Base-by-base conservation (phyloP, 64 coral and sea anemone species). In the Trachythela sp. region DNA sequence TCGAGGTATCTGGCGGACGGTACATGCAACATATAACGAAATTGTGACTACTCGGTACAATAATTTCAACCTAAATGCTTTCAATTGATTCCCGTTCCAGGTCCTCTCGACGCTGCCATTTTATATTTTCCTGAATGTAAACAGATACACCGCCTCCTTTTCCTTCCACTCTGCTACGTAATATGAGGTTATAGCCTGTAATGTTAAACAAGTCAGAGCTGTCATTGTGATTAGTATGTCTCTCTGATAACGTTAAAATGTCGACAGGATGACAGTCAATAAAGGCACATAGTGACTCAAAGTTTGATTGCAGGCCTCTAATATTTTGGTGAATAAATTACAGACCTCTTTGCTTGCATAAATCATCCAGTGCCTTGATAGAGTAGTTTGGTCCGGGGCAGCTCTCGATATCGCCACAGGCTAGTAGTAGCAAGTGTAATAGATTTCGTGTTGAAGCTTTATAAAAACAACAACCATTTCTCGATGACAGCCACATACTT, bases 381-480 rank as follows among this genome's bases (percentile, higher is more conserved):
- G 54, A 59, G 18, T 59, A 59, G 54, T 59, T 59, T 59, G 71
- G 71, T 77, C 71, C 13, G 17, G 71, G 71, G 32, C 71, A 77
- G 36, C 30, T 36, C 36, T 77, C 71, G 26, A 77, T 39, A 39
- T 77, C 71, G 32, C 71, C 71, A 35, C 71, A 77, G 11, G 26
- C 30, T 39, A 77, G 26, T 33, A 77, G 29, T 39, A 77, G 17
- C 71, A 77, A 59, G 18, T n/a, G 24, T 59, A 59, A 20, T 59
- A 59, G 54, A 59, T 59, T 59, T 59, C 15, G 54, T 59, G 4
- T 59, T 22, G 54, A 59, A 49, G 48, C 48, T 49, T 49, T 49
- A 15, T 15, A 49, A 49, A 59, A 59, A n/a, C 54, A 59, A n/a
- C 54, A 59, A 59, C 54, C 54, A 59, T 59, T 59, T 59, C 54